Base-by-base conservation (phyloP, 2,797 vertebrate species). In the Acipenser transmontanus region DNA sequence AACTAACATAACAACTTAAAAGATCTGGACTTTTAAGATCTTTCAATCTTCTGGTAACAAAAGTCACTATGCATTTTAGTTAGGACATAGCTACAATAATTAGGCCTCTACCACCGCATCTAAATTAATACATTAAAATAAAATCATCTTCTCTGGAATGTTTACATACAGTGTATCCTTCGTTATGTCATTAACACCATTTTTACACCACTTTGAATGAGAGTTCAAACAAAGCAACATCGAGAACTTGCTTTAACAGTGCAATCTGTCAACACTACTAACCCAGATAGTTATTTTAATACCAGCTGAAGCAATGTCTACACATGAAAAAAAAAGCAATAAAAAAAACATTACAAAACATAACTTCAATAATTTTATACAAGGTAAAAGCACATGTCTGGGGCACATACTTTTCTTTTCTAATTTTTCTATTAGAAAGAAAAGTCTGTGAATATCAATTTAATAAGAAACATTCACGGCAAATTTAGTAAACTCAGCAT, bases 401-500 rank as follows among this genome's bases (percentile, higher is more conserved):
- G 67, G 75, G 64, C n/a, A 63, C 70, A n/a, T 20, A 69, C 69
- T 64, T 60, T 51, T 59, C 61, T 50, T 61, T 69, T 54, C 66
- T 74, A 77, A 74, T 74, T 68, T 52, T 70, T 73, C 69, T 71
- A 76, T 69, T 71, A 68, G 56, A 66, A 76, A 72, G 71, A 74
- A 81, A 76, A 71, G 68, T 74, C 76, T 73, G 68, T 64, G 65
- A 71, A 20, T 57, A 34, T 34, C 34, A 75, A 80, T 59, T 63
- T 9, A 13, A 61, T 71, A 78, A 84, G 81, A 81, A 81, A 82
- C 73, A 77, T 80, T 88, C 93, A 95, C 93, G 94, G 93, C 93
- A 96, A 92, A 88, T 92, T 84, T 84, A 92, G 89, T 89, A 87
- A 91, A 93, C 89, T 92, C 87, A 89, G 70, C 91, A 89, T 93